Percentiles rank a stretch among this genome's conserved stretches.
phyloP scores from a whole-genome alignment of 2,113 vertebrate species.

The Lycaon pictus region DNA sequence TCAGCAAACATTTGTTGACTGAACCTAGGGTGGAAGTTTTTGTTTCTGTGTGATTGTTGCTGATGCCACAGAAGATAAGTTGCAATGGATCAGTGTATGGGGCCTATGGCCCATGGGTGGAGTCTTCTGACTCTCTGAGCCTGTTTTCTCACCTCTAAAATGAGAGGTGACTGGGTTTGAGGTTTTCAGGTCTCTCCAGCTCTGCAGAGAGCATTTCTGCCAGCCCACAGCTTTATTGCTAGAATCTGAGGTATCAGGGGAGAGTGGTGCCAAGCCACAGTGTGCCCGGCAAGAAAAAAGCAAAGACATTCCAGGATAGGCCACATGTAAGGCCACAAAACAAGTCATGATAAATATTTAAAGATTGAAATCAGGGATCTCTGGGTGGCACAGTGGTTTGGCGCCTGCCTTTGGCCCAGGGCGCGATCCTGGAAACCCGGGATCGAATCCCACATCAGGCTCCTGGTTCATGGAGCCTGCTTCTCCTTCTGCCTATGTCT shows the following conservation, averaged over 20 bases:
- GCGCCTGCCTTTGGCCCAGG: too few relatives aligned
- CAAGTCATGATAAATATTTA: not conserved
- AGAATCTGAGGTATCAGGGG: not conserved
- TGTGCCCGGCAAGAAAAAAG: not conserved
- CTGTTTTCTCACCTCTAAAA: not conserved
- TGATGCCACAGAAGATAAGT: not conserved
- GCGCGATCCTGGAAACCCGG: too few relatives aligned
- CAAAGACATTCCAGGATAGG: not conserved
- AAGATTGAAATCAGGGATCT: not conserved
- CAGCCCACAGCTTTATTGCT: not conserved
- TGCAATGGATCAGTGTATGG: not conserved
- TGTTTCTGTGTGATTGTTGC: not conserved
- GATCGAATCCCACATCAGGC: too few relatives aligned
- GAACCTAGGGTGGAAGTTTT: not conserved
- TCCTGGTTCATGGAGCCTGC: too few relatives aligned
- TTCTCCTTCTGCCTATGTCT: too few relatives aligned
- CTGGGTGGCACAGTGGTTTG: too few relatives aligned
- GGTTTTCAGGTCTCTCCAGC: not conserved
- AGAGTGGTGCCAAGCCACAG: not conserved
- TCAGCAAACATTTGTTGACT: not conserved
- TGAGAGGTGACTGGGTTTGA: not conserved
- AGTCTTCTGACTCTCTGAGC: not conserved
- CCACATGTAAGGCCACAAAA: not conserved
- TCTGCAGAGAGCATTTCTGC: not conserved
- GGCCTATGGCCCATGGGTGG: not conserved